Evolutionary conservation across 2,888 invertebrate genomes (phyloP), one percentile per base, ranked within the genome.

Genomic region (Glaucopsyche alexis): DNA sequence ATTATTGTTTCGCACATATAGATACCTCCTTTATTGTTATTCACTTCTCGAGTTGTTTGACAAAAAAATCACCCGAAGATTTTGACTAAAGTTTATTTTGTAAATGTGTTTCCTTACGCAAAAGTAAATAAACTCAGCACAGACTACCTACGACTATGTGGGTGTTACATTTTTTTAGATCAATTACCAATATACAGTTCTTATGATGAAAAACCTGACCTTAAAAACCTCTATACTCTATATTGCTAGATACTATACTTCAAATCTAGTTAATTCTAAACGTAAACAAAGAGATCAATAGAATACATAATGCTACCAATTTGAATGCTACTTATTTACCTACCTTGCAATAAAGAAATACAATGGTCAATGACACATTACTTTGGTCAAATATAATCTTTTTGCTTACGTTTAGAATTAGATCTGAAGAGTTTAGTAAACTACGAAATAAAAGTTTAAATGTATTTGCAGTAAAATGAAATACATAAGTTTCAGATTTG

Each of bases 91-190:
- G 82, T 82, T 81, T 81, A 80, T 80, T 81, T 78, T 80, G 81
- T 83, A 79, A 81, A 82, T 81, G 83, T 82, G 81, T 82, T 83
- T 82, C 82, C 81, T 81, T 79, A 78, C 78, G 79, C 75, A 74
- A 79, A 77, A 73, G 79, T 78, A 82, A 83, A 84, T 80, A 82
- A 75, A 76, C 72, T 47, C 75, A 78, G 75, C 77, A 69, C 29
- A 7, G 74, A 80, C 83, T 83, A 83, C 82, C 82, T 82, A 82
- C 80, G 79, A 78, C 74, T 78, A 75, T 72, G 74, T 67, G 69
- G 73, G 71, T 73, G 76, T 75, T 74, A 47, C 52, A 73, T 74
- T 74, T 74, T 75, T 74, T 74, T 55, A 69, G 19, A 47, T 69
- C 47, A 47, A 47, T 29, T 69, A 69, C 49, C 19, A 49, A 69